Conservation (phyloP, 2,113 vertebrate genomes). For the Ornithorhynchus anatinus region DNA sequence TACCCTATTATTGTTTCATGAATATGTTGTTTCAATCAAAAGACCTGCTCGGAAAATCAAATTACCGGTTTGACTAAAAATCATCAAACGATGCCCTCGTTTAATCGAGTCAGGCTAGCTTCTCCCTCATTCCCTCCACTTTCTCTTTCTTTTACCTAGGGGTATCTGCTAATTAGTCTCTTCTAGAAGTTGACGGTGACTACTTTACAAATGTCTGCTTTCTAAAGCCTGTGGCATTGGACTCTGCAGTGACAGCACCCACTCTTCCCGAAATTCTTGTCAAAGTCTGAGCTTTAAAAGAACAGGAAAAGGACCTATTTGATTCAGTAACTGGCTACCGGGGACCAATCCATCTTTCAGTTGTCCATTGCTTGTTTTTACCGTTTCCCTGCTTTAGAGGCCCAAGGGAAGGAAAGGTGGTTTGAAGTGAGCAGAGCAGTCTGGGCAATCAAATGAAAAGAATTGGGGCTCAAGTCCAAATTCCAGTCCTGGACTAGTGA, state of each 20-base stretch:
- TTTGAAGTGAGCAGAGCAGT: slow-evolving; percentile 29
- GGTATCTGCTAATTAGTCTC: slow-evolving; percentile 86
- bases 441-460: slow-evolving; percentile 24
- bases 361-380: slow-evolving; percentile 72
- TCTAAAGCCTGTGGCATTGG: slow-evolving; percentile 78
- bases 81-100: slow-evolving; percentile 84
- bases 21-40: slow-evolving; percentile 83
- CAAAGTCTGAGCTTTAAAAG: slow-evolving; percentile 77
- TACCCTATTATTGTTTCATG: slow-evolving; percentile 85
- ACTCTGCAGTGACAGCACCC: slow-evolving; percentile 74
- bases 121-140: slow-evolving; percentile 79
- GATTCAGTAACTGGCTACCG: slow-evolving; percentile 76
- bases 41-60: slow-evolving; percentile 82
- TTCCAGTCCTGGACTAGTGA: too few relatives aligned
- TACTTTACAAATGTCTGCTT: slow-evolving; percentile 85
- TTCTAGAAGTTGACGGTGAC: slow-evolving; percentile 86
- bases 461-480: too few relatives aligned
- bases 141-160: slow-evolving; percentile 83
- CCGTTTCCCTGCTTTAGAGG: slow-evolving; percentile 35
- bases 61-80: slow-evolving; percentile 80
- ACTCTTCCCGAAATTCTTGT: slow-evolving; percentile 78
- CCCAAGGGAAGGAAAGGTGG: slow-evolving; percentile 14
- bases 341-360: slow-evolving; percentile 71
- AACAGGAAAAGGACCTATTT: slow-evolving; percentile 74
- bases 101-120: slow-evolving; percentile 84